Conservation (phyloP, 2,797 vertebrate genomes). For the Petrocephalus sullivani region DNA sequence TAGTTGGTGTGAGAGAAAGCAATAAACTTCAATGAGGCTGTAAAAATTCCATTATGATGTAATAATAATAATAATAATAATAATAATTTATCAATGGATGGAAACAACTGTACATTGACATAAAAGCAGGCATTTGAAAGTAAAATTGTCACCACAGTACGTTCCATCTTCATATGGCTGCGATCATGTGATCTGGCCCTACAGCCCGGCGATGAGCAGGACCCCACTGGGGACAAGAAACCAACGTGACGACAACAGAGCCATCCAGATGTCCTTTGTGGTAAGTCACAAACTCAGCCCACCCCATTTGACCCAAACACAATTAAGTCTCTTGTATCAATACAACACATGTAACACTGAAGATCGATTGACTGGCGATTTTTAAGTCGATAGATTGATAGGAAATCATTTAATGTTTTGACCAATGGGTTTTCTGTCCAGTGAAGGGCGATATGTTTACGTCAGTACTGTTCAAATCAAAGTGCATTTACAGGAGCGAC, state of each 20-base stretch:
- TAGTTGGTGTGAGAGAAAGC: slow-evolving; percentile 15
- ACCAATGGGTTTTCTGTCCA: slow-evolving; percentile 12
- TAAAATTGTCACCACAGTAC: slow-evolving; percentile 28
- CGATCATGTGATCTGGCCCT: slow-evolving; percentile 37
- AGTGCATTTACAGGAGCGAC: not conserved
- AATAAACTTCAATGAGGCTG: not conserved
- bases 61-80: slow-evolving; percentile 10
- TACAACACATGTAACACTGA: not conserved
- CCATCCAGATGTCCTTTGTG: slow-evolving; percentile 13
- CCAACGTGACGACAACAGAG: slow-evolving; percentile 15
- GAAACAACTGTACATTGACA: not conserved
- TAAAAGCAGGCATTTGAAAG: slow-evolving; percentile 24
- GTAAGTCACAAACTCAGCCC: not conserved
- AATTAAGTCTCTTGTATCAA: not conserved
- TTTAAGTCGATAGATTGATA: slow-evolving; percentile 22
- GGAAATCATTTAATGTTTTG: slow-evolving; percentile 17
- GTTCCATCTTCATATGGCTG: slow-evolving; percentile 23
- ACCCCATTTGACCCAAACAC: slow-evolving; percentile 13
- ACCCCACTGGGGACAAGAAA: slow-evolving; percentile 13
- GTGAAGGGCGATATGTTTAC: not conserved
- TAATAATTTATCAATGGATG: slow-evolving; percentile 3
- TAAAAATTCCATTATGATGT: slow-evolving; percentile 4
- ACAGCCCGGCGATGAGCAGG: slow-evolving; percentile 28
- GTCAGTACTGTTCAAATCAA: not conserved
- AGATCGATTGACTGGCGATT: not conserved